Conservation (phyloP, 1,140 invertebrate genomes). For the Drosophila repleta region DNA sequence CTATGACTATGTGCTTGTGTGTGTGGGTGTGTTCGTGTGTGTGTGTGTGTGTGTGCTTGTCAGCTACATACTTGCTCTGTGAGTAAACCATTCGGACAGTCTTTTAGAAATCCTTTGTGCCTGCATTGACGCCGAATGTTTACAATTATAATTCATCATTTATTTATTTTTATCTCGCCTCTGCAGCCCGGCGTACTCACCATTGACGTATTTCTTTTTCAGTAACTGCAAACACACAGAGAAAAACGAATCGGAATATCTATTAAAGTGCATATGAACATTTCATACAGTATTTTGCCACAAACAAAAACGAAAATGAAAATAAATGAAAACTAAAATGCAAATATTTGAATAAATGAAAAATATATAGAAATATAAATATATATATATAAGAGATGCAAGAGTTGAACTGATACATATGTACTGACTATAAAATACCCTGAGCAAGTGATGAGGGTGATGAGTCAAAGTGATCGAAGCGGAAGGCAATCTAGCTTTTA, state of each 20-base stretch:
- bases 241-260: constrained; percentile 23
- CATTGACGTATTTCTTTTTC: constrained; percentile 94
- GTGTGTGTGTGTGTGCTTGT: not conserved
- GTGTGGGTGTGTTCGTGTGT: not conserved
- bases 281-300: not conserved
- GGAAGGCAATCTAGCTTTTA: too few species aligned
- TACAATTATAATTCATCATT: constrained; percentile 1
- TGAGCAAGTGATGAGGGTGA: too few species aligned
- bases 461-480: too few species aligned
- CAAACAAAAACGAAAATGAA: not conserved
- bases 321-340: not conserved
- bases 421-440: too few species aligned
- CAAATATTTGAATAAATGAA: not conserved
- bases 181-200: constrained; percentile 86
- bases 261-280: constrained; percentile 28
- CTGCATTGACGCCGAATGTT: constrained; percentile 84
- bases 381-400: too few species aligned
- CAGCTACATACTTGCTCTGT: constrained; percentile 92
- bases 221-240: constrained; percentile 88
- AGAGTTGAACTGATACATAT: too few species aligned
- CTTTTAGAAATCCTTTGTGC: constrained; percentile 97
- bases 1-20: not conserved
- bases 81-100: constrained; percentile 95
- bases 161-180: not conserved
- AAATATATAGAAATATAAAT: too few species aligned